Evolutionary conservation across 2,113 vertebrate genomes (phyloP).

Genomic region (cattle (Bos taurus)): ARS-UCD2.0 NC_037350.1:44001001-44001500

Average conservation of each 20-base stretch:
- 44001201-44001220: not conserved
- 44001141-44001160: not conserved
- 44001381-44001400: not conserved
- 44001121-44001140: not conserved
- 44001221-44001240: not conserved
- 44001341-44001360: not conserved
- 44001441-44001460: fast-evolving
- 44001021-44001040: not conserved
- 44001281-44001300: not conserved
- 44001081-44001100: not conserved
- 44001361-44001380: not conserved
- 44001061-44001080: not conserved
- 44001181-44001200: not conserved
- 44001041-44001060: not conserved
- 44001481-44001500: not conserved
- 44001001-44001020: not conserved
- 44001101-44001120: not conserved
- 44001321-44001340: not conserved
- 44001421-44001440: not conserved
- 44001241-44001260: not conserved
- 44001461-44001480: not conserved
- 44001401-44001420: not conserved
- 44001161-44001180: not conserved
- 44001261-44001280: not conserved
- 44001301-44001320: not conserved